Evolutionary conservation across 2,888 invertebrate genomes (phyloP).

Genomic region (Lasioglossum lativentre): DNA sequence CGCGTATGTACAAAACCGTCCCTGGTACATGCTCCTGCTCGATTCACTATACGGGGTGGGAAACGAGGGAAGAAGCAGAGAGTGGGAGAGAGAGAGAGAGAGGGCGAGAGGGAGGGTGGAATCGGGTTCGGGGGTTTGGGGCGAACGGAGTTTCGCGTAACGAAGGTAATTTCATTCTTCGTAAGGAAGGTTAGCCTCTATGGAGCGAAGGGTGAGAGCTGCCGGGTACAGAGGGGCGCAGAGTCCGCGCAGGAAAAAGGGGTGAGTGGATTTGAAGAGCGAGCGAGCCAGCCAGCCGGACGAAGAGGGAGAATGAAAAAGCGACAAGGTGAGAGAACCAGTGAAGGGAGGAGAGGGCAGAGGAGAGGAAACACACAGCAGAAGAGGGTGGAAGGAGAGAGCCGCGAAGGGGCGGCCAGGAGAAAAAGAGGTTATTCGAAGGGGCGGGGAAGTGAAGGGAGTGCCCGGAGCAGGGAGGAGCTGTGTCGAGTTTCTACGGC

Average conservation of each 20-base stretch:
- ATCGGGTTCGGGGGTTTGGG: constrained; percentile 69
- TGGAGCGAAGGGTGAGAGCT: constrained; percentile 64
- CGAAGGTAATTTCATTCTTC: constrained; percentile 84
- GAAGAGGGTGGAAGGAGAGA: constrained; percentile 13
- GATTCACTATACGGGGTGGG: constrained; percentile 8
- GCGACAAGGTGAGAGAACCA: constrained; percentile 47
- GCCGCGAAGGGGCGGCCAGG: constrained; percentile 51
- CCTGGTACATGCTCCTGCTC: constrained; percentile 31
- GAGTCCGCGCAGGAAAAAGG: constrained; percentile 65
- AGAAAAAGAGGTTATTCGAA: constrained; percentile 65
- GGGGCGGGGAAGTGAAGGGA: constrained; percentile 32
- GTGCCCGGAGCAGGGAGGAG: constrained; percentile 54
- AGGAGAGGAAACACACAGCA: constrained; percentile 24
- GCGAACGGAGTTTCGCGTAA: constrained; percentile 82
- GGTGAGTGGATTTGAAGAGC: constrained; percentile 72
- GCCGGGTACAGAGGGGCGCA: constrained; percentile 70
- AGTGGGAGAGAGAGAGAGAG: constrained; percentile 26
- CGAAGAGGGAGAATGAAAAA: constrained; percentile 50
- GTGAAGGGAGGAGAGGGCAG: constrained; percentile 1
- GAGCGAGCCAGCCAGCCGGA: constrained; percentile 51
- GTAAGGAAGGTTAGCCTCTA: constrained; percentile 76
- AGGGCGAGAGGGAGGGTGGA: constrained; percentile 46
- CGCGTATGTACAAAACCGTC: constrained; percentile 24
- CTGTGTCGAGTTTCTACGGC: constrained; percentile 79
- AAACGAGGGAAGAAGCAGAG: constrained; percentile 20